phyloP scores from a whole-genome alignment of 2,888 invertebrate species.

The Cheilosia grossa region DNA sequence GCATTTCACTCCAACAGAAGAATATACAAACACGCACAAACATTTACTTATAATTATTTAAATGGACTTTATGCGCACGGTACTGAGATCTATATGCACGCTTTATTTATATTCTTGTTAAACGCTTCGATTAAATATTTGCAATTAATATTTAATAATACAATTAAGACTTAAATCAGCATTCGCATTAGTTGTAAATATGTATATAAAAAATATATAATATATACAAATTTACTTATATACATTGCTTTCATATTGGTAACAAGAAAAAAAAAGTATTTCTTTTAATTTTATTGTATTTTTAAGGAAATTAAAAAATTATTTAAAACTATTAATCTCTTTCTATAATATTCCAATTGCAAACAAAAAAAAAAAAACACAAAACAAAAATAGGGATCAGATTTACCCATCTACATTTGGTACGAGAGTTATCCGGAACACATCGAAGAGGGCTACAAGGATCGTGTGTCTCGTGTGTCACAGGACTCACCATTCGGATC shows the following conservation, averaged over 20 bases:
- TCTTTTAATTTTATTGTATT: constrained; percentile 44
- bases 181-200: constrained; percentile 67
- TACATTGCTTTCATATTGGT: constrained; percentile 64
- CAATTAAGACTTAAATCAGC: constrained; percentile 62
- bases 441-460: constrained; percentile 97
- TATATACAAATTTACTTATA: constrained; percentile 24
- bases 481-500: constrained; percentile 94
- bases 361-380: constrained; percentile 1
- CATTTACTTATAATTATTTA: background rate
- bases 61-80: background rate
- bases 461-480: constrained; percentile 94
- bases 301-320: constrained; percentile 32
- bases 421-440: constrained; percentile 99
- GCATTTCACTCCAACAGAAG: constrained; percentile 20
- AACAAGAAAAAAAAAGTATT: constrained; percentile 24
- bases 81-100: background rate
- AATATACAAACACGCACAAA: constrained; percentile 26
- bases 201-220: constrained; percentile 17
- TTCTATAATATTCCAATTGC: constrained; percentile 48
- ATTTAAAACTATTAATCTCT: constrained; percentile 34
- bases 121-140: constrained; percentile 17
- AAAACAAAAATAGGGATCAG: constrained; percentile 89
- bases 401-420: constrained; percentile 98
- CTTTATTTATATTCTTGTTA: constrained; percentile 8
- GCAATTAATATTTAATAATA: constrained; percentile 53